These are phyloP conservation scores for Falco concolor DNA, from an alignment of 2,797 vertebrate genomes.

Conservation along the genomic window DNA sequence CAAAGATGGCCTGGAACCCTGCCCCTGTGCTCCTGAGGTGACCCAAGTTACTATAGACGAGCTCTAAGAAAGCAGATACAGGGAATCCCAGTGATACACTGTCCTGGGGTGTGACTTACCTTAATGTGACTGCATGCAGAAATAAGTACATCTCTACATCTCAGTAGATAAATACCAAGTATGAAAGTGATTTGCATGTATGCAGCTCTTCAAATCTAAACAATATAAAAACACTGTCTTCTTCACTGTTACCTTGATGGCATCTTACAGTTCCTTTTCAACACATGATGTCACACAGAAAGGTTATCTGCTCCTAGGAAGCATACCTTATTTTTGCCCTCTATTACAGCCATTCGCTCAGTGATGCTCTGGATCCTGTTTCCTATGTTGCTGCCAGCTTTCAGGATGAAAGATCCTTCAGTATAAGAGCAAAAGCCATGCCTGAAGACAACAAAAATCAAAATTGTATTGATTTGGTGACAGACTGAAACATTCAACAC, in stretches of 20 bases:
- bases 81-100: not conserved
- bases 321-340: conserved; percentile 91
- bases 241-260: not conserved
- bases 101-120: not conserved
- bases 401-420: conserved; percentile 76
- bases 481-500: not conserved
- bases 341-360: conserved; percentile 83
- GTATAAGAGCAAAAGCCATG: conserved; percentile 68
- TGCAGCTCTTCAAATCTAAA: not conserved
- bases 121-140: not conserved
- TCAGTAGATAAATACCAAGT: not conserved
- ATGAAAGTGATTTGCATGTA: not conserved
- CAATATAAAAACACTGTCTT: not conserved
- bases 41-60: not conserved
- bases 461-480: not conserved
- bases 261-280: not conserved
- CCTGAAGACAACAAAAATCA: conserved; percentile 61
- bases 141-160: not conserved
- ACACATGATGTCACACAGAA: not conserved
- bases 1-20: not conserved
- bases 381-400: conserved; percentile 73
- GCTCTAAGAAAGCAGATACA: not conserved
- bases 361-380: conserved; percentile 89
- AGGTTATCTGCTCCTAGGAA: not conserved
- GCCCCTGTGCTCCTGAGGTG: not conserved